A percentile compares a stretch with the other conserved stretches of the same genome.
Conservation (phyloP, 2,113 vertebrate genomes). For the Trinectes maculatus region DNA sequence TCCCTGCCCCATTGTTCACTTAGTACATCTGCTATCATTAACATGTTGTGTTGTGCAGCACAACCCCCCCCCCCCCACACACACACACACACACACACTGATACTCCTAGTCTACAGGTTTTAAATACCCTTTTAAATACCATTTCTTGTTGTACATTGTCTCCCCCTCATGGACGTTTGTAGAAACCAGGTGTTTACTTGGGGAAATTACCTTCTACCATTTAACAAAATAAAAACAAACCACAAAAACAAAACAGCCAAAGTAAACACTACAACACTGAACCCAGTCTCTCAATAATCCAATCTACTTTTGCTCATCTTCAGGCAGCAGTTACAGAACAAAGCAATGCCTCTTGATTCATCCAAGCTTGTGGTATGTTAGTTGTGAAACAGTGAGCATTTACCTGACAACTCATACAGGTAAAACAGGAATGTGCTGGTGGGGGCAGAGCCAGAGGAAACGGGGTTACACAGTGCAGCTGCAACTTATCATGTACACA, state of each 20-base stretch:
- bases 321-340: neutral
- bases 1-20: neutral
- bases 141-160: conserved; percentile 30
- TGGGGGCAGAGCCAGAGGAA: conserved; percentile 63
- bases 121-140: neutral
- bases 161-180: conserved; percentile 65
- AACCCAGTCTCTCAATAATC: neutral
- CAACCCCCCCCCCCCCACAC: neutral
- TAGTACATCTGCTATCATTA: neutral
- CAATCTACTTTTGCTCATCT: neutral
- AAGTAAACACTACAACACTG: neutral
- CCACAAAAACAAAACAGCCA: neutral
- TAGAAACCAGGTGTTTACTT: conserved; percentile 6
- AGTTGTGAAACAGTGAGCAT: conserved; percentile 68
- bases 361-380: conserved; percentile 48
- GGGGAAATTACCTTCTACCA: neutral
- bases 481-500: conserved; percentile 22
- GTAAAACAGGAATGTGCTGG: conserved; percentile 77
- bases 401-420: conserved; percentile 72
- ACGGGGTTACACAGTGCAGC: conserved; percentile 53
- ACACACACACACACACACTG: neutral
- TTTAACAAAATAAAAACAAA: conserved; percentile 1
- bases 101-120: too few relatives aligned
- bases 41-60: neutral
- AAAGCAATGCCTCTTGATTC: conserved; percentile 13